Evolutionary conservation across 2,888 invertebrate species (phyloP), one percentile per base, ranked within the genome.

Genomic region (Julus scandinavius): DNA sequence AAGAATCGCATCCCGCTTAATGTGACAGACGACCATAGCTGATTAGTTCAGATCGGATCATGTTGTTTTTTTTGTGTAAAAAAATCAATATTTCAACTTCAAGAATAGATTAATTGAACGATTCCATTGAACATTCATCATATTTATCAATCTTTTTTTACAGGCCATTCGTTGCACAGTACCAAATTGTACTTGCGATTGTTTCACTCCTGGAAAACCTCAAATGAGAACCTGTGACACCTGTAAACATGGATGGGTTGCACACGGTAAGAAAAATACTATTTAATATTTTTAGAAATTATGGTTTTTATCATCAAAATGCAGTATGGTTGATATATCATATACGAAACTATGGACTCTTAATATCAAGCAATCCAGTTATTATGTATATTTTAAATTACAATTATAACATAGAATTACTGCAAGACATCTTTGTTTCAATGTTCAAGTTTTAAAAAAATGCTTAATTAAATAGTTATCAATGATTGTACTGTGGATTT

Each of bases 191-290:
- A 92, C 93, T 90, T 95, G 95, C 92, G 95, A 95, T 90, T 95
- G 95, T 90, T 95, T 95, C 92, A 93, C 94, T 72, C 95, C 95
- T 49, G 95, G 95, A 88, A 95, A 95, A 91, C 92, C 94, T 90
- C 94, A 94, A 91, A 93, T 95, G 89, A 94, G 95, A 88, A 94
- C 94, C 92, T 95, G 95, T 93, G 95, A 95, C 91, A 94, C 94
- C 90, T 95, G 95, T 92, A 94, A 94, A 91, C 95, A 95, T 92
- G 95, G 95, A 90, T 95, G 95, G 95, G 95, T 95, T 89, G 94
- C 94, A 90, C 95, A 95, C 92, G 95, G 95, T 95, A 92, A 95
- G 95, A 20, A 29, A 72, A 72, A 7, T 72, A 1, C 29, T 29
- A 29, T 13, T 11, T n/a, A 63, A 45, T n/a, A n/a, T 7, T 45